Conservation (phyloP, 2,797 vertebrate genomes). For the Mus minutoides region DNA sequence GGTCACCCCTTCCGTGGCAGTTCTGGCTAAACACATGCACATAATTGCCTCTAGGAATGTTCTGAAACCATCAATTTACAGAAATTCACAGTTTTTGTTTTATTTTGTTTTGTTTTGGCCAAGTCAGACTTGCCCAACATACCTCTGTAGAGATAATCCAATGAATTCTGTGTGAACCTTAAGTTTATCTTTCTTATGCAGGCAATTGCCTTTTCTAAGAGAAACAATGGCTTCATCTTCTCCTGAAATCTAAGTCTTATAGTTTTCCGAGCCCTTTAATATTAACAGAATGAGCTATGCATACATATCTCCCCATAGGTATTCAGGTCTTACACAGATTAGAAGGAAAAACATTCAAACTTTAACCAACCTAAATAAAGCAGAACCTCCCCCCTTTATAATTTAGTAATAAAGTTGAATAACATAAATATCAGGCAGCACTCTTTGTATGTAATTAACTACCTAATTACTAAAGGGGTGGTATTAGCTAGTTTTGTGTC, state of each 20-base stretch:
- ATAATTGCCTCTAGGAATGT: not conserved
- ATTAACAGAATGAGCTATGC: not conserved
- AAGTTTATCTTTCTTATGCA: slow-evolving; percentile 46
- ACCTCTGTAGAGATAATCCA: slow-evolving; percentile 50
- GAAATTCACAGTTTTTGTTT: slow-evolving; percentile 63
- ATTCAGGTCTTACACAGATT: slow-evolving; percentile 46
- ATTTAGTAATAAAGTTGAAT: slow-evolving; percentile 46
- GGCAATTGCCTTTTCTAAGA: slow-evolving; percentile 14
- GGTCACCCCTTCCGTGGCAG: slow-evolving; percentile 51
- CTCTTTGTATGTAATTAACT: slow-evolving; percentile 46
- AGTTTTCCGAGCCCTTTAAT: not conserved
- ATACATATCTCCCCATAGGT: not conserved
- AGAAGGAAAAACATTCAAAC: not conserved
- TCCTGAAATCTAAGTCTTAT: slow-evolving; percentile 9
- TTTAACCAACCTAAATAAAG: slow-evolving; percentile 21
- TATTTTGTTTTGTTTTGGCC: no score
- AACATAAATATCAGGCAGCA: slow-evolving; percentile 30
- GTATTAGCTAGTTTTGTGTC: not conserved
- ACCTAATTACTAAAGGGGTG: slow-evolving; percentile 48
- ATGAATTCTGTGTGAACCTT: slow-evolving; percentile 15
- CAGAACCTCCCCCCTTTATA: not conserved
- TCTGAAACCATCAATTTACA: slow-evolving; percentile 29
- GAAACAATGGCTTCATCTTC: slow-evolving; percentile 35
- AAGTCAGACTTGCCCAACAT: slow-evolving; percentile 49
- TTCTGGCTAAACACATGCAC: not conserved